Evolutionary conservation across 2,888 invertebrate species (phyloP).

Genomic region (Mystacides longicornis): DNA sequence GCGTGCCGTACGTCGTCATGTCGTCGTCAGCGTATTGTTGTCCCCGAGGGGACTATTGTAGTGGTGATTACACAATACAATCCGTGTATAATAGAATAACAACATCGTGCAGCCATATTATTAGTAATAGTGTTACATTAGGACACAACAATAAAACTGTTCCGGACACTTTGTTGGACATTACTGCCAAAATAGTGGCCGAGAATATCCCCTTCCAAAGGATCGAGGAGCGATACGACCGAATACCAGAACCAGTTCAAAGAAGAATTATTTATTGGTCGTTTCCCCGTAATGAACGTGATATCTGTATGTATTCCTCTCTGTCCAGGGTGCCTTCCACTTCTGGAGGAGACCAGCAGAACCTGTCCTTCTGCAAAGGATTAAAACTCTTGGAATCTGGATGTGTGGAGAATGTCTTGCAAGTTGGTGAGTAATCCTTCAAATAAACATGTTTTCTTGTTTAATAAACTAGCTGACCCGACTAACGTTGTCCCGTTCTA

Average conservation of each 20-base stretch:
- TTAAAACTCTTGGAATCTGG: slow-evolving; percentile 74
- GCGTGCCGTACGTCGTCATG: slow-evolving; percentile 19
- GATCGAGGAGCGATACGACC: slow-evolving; percentile 78
- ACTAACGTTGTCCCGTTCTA: too few relatives aligned
- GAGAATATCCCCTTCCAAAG: slow-evolving; percentile 79
- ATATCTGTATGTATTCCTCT: slow-evolving; percentile 86
- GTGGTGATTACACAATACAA: slow-evolving; percentile 17
- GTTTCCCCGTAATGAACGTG: slow-evolving; percentile 79
- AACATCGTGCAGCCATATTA: slow-evolving; percentile 46
- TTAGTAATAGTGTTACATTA: slow-evolving; percentile 32
- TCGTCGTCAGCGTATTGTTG: slow-evolving; percentile 18
- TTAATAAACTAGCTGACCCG: too few relatives aligned
- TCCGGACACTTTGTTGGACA: slow-evolving; percentile 72
- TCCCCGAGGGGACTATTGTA: slow-evolving; percentile 19
- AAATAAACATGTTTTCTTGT: too few relatives aligned
- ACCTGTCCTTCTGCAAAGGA: slow-evolving; percentile 80
- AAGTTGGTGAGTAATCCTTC: slow-evolving; percentile 68
- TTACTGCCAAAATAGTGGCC: slow-evolving; percentile 76
- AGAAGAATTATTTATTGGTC: slow-evolving; percentile 83
- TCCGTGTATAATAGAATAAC: slow-evolving; percentile 29
- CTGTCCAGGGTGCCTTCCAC: slow-evolving; percentile 51
- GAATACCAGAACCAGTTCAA: slow-evolving; percentile 85
- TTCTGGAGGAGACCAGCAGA: slow-evolving; percentile 60
- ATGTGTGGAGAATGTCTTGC: slow-evolving; percentile 77
- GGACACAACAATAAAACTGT: slow-evolving; percentile 41